phyloP scores from a whole-genome alignment of 2,797 vertebrate genomes.

The Scomberomorus guttatus region DNA sequence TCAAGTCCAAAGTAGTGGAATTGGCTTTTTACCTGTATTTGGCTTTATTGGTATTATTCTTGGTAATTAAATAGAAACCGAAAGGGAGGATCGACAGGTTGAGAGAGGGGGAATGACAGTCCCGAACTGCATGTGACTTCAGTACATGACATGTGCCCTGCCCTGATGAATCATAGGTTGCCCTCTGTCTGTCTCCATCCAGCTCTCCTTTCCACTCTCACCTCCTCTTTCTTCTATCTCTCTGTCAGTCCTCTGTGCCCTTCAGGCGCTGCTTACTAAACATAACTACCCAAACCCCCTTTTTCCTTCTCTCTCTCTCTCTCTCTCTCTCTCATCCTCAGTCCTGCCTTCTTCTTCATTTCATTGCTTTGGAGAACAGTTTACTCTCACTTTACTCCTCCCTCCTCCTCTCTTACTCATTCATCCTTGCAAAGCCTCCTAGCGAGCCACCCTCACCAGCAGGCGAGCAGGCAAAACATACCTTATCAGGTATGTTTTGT shows the following conservation, averaged over 20 bases:
- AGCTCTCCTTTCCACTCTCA: slow-evolving; percentile 18
- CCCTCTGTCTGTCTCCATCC: slow-evolving; percentile 55
- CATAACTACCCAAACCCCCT: slow-evolving; percentile 53
- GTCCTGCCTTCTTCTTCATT: slow-evolving; percentile 37
- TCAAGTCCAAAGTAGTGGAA: background rate
- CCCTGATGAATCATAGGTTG: slow-evolving; percentile 49
- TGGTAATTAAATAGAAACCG: slow-evolving; percentile 12
- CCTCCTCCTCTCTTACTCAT: slow-evolving; percentile 56
- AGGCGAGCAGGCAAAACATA: too few relatives aligned
- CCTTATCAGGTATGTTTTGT: background rate
- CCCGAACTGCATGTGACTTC: slow-evolving; percentile 18
- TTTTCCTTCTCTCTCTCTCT: background rate
- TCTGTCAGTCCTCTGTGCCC: slow-evolving; percentile 30
- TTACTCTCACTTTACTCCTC: slow-evolving; percentile 20
- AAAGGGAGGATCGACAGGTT: slow-evolving; percentile 8
- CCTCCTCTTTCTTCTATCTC: slow-evolving; percentile 5
- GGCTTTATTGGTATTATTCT: slow-evolving; percentile 1
- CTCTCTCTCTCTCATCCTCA: slow-evolving; percentile 19
- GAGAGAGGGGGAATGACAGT: slow-evolving; percentile 29
- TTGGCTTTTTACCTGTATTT: slow-evolving; percentile 24
- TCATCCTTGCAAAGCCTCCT: slow-evolving; percentile 53
- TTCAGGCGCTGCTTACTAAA: slow-evolving; percentile 40
- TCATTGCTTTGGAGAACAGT: slow-evolving; percentile 54
- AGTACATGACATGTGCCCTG: slow-evolving; percentile 44
- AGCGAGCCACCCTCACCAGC: slow-evolving; percentile 29